Evolutionary conservation across 1,140 invertebrate genomes (phyloP).

Genomic region (Bombus superbus): DNA sequence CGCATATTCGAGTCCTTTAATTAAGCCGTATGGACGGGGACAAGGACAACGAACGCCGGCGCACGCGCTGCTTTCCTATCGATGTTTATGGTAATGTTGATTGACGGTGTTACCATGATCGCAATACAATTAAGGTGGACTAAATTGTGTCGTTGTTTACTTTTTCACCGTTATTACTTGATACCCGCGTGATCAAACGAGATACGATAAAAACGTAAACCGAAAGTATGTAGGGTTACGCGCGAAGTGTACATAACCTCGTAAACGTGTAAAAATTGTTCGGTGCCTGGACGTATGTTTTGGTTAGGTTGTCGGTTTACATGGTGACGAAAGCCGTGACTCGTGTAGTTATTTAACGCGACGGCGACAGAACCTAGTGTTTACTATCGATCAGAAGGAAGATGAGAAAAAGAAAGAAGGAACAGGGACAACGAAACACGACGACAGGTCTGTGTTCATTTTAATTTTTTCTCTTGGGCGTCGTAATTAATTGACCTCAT

Average conservation of each 20-base stretch:
- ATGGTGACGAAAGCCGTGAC: background rate
- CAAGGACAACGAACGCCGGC: background rate
- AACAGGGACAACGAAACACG: background rate
- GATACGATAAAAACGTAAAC: background rate
- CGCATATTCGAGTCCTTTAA: background rate
- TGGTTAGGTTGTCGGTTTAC: background rate
- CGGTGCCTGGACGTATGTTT: background rate
- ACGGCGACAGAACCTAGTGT: conserved; percentile 29
- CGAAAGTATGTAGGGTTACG: background rate
- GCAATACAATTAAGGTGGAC: too few relatives aligned
- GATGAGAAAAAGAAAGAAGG: background rate
- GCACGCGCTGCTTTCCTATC: background rate
- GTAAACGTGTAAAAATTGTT: conserved; percentile 3
- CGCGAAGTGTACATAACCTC: background rate
- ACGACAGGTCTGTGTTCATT: conserved; percentile 24
- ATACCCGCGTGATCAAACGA: background rate
- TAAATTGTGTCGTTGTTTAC: background rate
- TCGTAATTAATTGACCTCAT: conserved; percentile 49
- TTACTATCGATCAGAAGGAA: background rate
- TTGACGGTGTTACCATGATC: background rate
- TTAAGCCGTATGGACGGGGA: background rate
- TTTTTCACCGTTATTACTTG: background rate
- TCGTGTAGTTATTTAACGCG: conserved; percentile 6
- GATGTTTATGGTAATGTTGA: background rate
- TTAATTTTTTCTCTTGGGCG: conserved; percentile 28